Percentiles rank a stretch among this genome's conserved stretches.
phyloP scores from a whole-genome alignment of 2,888 invertebrate species.

The Chelonus formosanus region DNA sequence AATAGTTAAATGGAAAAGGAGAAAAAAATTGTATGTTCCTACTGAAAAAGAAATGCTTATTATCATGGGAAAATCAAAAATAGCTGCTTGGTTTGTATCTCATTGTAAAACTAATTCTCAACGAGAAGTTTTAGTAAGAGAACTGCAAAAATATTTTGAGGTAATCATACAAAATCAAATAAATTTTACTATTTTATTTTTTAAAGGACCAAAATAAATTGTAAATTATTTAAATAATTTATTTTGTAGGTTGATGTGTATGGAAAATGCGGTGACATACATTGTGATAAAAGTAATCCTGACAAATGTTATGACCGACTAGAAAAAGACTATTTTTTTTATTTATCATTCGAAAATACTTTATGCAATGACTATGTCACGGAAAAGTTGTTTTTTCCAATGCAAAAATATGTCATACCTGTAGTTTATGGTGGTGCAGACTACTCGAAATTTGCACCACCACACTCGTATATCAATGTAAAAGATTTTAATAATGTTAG shows the following conservation, averaged over 20 bases:
- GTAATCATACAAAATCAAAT: slow-evolving; percentile 51
- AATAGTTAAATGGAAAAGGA: slow-evolving; percentile 12
- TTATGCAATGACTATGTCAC: slow-evolving; percentile 73
- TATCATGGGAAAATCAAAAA: slow-evolving; percentile 53
- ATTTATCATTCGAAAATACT: slow-evolving; percentile 75
- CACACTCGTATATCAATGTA: slow-evolving; percentile 69
- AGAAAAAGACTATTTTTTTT: slow-evolving; percentile 72
- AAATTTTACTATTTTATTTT: not conserved
- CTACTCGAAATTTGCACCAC: slow-evolving; percentile 68
- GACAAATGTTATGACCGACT: slow-evolving; percentile 62
- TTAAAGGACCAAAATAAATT: no score
- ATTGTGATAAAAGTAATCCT: slow-evolving; percentile 27
- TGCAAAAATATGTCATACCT: slow-evolving; percentile 71
- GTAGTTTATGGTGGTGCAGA: slow-evolving; percentile 74
- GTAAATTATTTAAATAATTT: not conserved
- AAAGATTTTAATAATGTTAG: slow-evolving; percentile 67
- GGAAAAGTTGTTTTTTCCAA: slow-evolving; percentile 69
- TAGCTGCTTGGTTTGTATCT: slow-evolving; percentile 64
- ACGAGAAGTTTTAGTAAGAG: slow-evolving; percentile 59
- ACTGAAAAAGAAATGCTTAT: slow-evolving; percentile 6
- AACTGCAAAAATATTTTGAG: slow-evolving; percentile 65
- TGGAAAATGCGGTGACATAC: slow-evolving; percentile 62
- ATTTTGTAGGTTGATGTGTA: slow-evolving; percentile 57
- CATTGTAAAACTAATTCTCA: slow-evolving; percentile 60
- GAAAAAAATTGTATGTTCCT: not conserved